Percentiles rank a stretch among this genome's conserved stretches.
These are phyloP conservation scores for Melitaea athalia DNA, from an alignment of 2,888 invertebrate genomes.

Conservation along the genomic window DNA sequence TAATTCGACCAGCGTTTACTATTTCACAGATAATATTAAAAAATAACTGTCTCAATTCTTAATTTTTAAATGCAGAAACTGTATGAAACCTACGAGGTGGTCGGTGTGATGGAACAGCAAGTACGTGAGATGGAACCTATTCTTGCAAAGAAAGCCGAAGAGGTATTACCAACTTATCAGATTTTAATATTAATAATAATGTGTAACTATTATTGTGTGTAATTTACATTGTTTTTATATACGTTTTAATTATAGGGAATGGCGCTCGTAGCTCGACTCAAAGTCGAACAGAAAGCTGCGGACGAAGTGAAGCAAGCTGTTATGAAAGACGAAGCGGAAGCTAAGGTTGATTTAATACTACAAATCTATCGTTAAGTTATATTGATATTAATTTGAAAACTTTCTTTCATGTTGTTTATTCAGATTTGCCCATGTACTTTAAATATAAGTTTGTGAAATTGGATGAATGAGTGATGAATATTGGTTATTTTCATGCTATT, in stretches of 20 bases:
- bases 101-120: conserved; percentile 93
- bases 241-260: conserved; percentile 81
- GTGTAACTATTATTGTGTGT: background rate
- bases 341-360: conserved; percentile 81
- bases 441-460: too few relatives aligned
- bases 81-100: conserved; percentile 90
- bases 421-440: too few relatives aligned
- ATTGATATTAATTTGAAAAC: too few relatives aligned
- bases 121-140: conserved; percentile 91
- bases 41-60: background rate
- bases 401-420: too few relatives aligned
- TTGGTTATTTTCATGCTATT: too few relatives aligned
- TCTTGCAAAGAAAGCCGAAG: conserved; percentile 88
- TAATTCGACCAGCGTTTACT: background rate
- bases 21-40: background rate
- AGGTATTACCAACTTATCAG: conserved; percentile 56
- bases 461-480: too few relatives aligned
- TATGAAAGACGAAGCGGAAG: conserved; percentile 90
- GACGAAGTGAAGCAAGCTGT: conserved; percentile 91
- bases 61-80: conserved; percentile 82
- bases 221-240: background rate
- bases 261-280: conserved; percentile 87
- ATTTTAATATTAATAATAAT: too few relatives aligned
- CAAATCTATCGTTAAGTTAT: background rate
- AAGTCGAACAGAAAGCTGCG: conserved; percentile 90